Evolutionary conservation across 2,888 invertebrate genomes (phyloP), one percentile per base, ranked within the genome.

Genomic region (Eupithecia inturbata): DNA sequence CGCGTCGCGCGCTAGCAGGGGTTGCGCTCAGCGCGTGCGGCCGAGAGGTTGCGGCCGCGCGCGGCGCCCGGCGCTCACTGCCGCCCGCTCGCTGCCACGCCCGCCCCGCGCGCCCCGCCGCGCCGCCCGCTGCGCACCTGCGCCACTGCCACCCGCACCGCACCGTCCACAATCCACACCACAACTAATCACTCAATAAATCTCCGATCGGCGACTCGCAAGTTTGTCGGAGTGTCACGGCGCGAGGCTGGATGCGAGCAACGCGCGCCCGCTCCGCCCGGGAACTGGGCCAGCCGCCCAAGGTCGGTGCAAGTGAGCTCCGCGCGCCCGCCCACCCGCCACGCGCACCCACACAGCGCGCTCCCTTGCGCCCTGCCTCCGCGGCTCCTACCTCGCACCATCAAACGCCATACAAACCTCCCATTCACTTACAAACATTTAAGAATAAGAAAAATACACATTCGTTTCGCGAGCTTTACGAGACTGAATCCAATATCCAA

Each of bases 21-120:
- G 19, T 39, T 60, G 16, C 36, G n/a, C n/a, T 92, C 91, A 89
- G 91, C 92, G 91, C 87, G 91, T 90, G 89, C 91, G 89, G 90
- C 92, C 92, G 89, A 22, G 36, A 19, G 39, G 64, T 33, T 60
- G 60, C 41, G 28, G 28, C 60, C 63, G 63, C 63, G 63, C 63
- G 63, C 31, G 88, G 91, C 91, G 89, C 91, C 85, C 89, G 90
- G 92, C 92, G 90, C 93, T 31, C 31, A 63, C 63, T 63, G 63
- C 63, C 63, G 60, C 53, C 53, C 53, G 60, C 60, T 28, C 63
- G 92, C 91, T 89, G 91, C 92, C 91, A 71, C 81, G 80, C 80
- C 80, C 79, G 76, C 77, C 79, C 79, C 82, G 83, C 85, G 77
- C 82, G 7, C 45, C 45, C 80, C 82, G 77, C 73, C 84, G 85